Percentiles rank a stretch among this genome's conserved stretches.
These are phyloP conservation scores for Craseonycteris thonglongyai DNA, from an alignment of 2,113 vertebrate species.

Conservation along the genomic window DNA sequence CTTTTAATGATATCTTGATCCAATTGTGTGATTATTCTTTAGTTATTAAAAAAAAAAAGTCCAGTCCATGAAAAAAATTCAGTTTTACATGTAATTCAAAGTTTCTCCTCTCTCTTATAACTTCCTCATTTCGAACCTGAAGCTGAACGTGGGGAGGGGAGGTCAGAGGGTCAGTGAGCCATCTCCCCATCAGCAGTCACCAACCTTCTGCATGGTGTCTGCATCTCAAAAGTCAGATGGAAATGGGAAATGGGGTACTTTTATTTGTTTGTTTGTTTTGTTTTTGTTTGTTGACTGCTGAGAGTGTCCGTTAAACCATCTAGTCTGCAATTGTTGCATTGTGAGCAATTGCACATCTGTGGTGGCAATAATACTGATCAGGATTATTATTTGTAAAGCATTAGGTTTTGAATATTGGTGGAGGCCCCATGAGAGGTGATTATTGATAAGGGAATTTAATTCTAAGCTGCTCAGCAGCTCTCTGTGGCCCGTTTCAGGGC, in stretches of 20 bases:
- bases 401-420: neutral
- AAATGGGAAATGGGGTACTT: neutral
- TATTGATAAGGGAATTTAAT: neutral
- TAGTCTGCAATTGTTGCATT: neutral
- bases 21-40: neutral
- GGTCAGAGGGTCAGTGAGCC: accelerated
- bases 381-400: neutral
- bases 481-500: neutral
- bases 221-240: neutral
- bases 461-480: neutral
- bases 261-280: no score
- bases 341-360: neutral
- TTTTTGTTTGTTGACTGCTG: no score
- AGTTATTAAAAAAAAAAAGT: neutral
- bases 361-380: neutral
- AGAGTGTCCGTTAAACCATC: no score
- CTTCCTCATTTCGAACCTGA: neutral
- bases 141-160: neutral
- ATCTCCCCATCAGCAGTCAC: neutral
- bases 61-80: neutral
- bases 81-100: neutral
- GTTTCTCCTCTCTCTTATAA: neutral
- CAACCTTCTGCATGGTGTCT: neutral
- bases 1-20: neutral
- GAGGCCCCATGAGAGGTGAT: accelerated